These are phyloP conservation scores for Incurvaria masculella DNA, from an alignment of 2,888 invertebrate genomes.

Conservation along the genomic window DNA sequence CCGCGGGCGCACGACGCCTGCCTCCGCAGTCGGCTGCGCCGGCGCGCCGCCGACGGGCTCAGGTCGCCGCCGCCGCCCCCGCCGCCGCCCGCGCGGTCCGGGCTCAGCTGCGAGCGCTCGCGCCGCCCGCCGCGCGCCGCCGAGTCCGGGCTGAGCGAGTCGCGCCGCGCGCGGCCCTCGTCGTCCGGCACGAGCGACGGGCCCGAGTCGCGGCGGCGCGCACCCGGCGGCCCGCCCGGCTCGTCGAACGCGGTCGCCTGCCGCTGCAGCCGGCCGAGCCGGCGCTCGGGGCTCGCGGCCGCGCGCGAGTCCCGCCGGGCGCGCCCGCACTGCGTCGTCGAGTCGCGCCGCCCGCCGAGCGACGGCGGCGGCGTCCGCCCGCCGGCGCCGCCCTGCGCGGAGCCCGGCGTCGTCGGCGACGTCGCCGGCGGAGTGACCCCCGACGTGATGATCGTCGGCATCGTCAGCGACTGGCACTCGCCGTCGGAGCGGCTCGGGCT, in stretches of 20 bases:
- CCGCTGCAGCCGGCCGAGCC: conserved; percentile 70
- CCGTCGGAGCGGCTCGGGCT: conserved; percentile 52
- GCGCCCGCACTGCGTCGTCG: conserved; percentile 78
- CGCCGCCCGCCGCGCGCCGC: conserved; percentile 73
- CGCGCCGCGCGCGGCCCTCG: conserved; percentile 73
- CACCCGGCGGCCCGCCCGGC: conserved; percentile 68
- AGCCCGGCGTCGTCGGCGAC: conserved; percentile 63
- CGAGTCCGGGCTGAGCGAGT: conserved; percentile 88
- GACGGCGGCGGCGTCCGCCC: conserved; percentile 42
- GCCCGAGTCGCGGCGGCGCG: conserved; percentile 73
- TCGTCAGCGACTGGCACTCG: conserved; percentile 60
- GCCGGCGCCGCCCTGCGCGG: conserved; percentile 27
- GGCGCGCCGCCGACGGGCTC: conserved; percentile 70
- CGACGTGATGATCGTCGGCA: conserved; percentile 79
- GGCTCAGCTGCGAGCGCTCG: conserved; percentile 75
- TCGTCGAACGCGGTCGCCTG: conserved; percentile 91
- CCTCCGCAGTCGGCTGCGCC: conserved; percentile 66
- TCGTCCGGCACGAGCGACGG: conserved; percentile 84
- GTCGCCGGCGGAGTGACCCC: conserved; percentile 81
- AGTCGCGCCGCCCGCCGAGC: conserved; percentile 67
- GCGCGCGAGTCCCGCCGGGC: conserved; percentile 65
- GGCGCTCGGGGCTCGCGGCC: conserved; percentile 65
- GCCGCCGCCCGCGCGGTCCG: conserved; percentile 77
- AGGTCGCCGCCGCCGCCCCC: conserved; percentile 79
- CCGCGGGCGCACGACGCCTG: conserved; percentile 75